phyloP scores from a whole-genome alignment of 2,888 invertebrate genomes.

The Liodrosophila aerea region DNA sequence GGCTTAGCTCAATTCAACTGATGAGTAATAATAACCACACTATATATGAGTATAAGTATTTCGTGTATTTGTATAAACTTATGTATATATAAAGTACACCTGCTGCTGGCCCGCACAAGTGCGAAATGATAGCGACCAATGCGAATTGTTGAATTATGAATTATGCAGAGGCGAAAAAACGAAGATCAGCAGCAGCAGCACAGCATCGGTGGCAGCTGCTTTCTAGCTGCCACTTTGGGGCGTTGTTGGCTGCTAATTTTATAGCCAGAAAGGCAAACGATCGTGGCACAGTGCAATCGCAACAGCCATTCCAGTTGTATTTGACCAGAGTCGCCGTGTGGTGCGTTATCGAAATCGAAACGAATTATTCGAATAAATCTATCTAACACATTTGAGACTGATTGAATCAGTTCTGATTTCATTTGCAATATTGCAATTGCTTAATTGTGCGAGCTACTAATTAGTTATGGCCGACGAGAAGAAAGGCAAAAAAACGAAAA shows the following conservation, averaged over 20 bases:
- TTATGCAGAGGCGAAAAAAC: constrained; percentile 48
- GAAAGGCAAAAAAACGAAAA: constrained; percentile 80
- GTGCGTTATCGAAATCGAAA: constrained; percentile 40
- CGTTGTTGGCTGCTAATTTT: constrained; percentile 74
- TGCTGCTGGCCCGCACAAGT: constrained; percentile 67
- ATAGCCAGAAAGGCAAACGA: constrained; percentile 52
- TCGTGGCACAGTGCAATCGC: constrained; percentile 68
- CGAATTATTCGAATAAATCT: constrained; percentile 19
- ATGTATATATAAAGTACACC: constrained; percentile 60
- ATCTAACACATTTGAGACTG: neutral
- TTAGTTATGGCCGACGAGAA: constrained; percentile 79
- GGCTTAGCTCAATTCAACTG: constrained; percentile 49
- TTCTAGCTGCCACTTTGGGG: constrained; percentile 57
- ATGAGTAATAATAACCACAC: constrained; percentile 69
- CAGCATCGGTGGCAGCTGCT: constrained; percentile 32
- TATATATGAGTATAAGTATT: neutral
- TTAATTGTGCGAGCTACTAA: neutral
- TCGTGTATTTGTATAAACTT: neutral
- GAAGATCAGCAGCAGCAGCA: constrained; percentile 25
- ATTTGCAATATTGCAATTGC: neutral
- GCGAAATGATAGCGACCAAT: constrained; percentile 68
- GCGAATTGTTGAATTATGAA: constrained; percentile 49
- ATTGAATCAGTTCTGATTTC: neutral
- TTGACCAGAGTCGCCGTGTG: constrained; percentile 80
- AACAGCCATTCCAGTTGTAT: constrained; percentile 82